Percentiles rank a stretch among this genome's conserved stretches.
These are phyloP conservation scores for Oryzias melastigma DNA, from an alignment of 2,113 vertebrate species.

Conservation along the genomic window DNA sequence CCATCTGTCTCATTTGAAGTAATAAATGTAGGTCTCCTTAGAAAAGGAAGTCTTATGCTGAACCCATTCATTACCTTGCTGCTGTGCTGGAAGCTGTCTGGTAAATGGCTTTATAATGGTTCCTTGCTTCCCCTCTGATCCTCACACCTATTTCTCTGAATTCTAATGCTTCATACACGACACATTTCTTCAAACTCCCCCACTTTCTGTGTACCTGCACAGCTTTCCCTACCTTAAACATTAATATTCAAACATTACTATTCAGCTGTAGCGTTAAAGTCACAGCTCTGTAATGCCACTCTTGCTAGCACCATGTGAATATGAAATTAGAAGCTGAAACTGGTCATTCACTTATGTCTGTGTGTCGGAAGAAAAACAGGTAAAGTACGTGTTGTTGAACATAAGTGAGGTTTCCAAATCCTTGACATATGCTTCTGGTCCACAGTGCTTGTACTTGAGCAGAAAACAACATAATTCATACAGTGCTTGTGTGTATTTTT, in stretches of 20 bases:
- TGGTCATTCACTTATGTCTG: too few relatives aligned
- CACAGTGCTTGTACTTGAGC: too few relatives aligned
- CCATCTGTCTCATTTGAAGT: constrained; percentile 40
- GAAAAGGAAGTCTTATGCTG: constrained; percentile 53
- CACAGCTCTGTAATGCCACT: too few relatives aligned
- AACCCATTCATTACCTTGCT: constrained; percentile 60
- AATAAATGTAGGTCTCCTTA: constrained; percentile 49
- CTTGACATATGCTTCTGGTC: too few relatives aligned
- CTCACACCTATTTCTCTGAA: constrained; percentile 53
- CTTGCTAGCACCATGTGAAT: too few relatives aligned
- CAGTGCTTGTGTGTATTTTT: too few relatives aligned
- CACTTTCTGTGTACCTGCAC: constrained; percentile 27
- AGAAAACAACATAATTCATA: too few relatives aligned
- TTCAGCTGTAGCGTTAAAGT: too few relatives aligned
- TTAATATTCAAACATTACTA: neutral
- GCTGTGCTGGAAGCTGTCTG: constrained; percentile 55
- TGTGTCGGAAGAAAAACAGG: too few relatives aligned
- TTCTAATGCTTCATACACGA: constrained; percentile 44
- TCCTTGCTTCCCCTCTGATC: constrained; percentile 56
- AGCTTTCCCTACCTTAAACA: constrained; percentile 18
- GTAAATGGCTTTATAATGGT: constrained; percentile 73
- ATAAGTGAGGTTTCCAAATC: too few relatives aligned
- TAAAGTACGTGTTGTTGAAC: too few relatives aligned
- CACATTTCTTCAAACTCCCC: constrained; percentile 24
- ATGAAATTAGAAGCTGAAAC: too few relatives aligned